Evolutionary conservation across 2,888 invertebrate species (phyloP).

Genomic region (Dasypolia templi): DNA sequence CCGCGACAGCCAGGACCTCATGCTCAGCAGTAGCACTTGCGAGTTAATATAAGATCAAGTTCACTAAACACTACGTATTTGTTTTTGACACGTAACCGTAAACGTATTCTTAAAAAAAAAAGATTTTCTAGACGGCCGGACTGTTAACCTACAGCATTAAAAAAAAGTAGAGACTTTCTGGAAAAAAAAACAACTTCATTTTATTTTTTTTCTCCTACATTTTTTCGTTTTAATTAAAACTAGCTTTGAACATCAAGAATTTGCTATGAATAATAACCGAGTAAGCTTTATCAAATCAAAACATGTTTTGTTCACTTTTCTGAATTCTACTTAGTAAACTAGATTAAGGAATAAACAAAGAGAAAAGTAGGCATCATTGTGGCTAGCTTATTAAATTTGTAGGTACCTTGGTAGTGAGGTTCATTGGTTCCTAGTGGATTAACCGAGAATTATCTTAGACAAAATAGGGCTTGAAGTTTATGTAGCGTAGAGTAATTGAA

Average conservation of each 20-base stretch:
- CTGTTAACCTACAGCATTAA: too few relatives aligned
- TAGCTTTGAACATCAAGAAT: constrained; percentile 2
- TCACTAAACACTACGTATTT: too few relatives aligned
- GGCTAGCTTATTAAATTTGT: constrained; percentile 17
- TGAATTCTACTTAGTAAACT: constrained; percentile 39
- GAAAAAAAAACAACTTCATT: not conserved
- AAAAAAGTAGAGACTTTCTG: too few relatives aligned
- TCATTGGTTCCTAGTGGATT: constrained; percentile 37
- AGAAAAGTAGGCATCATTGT: constrained; percentile 24
- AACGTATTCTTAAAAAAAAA: too few relatives aligned
- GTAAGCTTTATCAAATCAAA: constrained; percentile 35
- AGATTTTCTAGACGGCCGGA: too few relatives aligned
- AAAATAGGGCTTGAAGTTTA: constrained; percentile 7
- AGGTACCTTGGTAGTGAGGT: not conserved
- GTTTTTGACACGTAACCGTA: too few relatives aligned
- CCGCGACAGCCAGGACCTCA: too few relatives aligned
- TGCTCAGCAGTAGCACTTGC: too few relatives aligned
- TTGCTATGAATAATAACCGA: constrained; percentile 52
- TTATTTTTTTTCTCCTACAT: not conserved
- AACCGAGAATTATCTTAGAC: not conserved
- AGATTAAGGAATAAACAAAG: constrained; percentile 32
- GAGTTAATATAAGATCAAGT: too few relatives aligned
- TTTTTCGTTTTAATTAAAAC: constrained; percentile 7
- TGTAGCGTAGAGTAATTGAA: constrained; percentile 33
- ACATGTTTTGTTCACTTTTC: constrained; percentile 55